Conservation (phyloP, 2,113 vertebrate genomes). For the Hepsetus odoe region DNA sequence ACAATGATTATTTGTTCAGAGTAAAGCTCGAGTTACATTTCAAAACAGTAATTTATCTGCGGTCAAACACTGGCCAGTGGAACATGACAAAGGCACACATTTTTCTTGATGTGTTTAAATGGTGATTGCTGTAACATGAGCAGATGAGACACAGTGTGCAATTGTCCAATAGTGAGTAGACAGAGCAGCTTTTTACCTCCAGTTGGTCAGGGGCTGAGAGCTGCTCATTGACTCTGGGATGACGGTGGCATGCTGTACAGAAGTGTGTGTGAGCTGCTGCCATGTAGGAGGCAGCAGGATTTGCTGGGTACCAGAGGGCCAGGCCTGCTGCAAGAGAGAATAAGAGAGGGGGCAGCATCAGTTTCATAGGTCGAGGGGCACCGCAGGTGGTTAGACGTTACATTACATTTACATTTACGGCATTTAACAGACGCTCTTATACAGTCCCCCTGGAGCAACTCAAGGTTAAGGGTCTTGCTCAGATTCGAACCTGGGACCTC, state of each 20-base stretch:
- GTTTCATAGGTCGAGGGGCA: not conserved
- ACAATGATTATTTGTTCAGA: too few relatives aligned
- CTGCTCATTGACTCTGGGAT: constrained; percentile 93
- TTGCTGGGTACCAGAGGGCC: constrained; percentile 96
- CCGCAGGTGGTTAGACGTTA: not conserved
- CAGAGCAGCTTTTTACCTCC: constrained; percentile 84
- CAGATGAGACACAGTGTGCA: not conserved
- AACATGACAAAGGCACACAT: not conserved
- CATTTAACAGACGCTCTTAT: too few relatives aligned
- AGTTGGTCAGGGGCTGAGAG: constrained; percentile 90
- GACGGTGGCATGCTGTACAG: constrained; percentile 92
- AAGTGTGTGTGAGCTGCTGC: constrained; percentile 98
- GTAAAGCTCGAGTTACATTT: too few relatives aligned
- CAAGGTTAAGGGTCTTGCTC: too few relatives aligned
- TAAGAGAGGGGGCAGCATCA: not conserved
- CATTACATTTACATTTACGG: too few relatives aligned
- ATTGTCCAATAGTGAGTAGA: not conserved
- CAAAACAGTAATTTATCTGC: not conserved
- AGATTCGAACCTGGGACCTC: too few relatives aligned
- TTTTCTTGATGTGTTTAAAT: not conserved
- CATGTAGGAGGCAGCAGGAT: constrained; percentile 95
- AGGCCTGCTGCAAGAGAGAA: constrained; percentile 83
- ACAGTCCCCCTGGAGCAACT: too few relatives aligned
- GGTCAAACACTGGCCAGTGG: not conserved
- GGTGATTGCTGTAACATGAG: not conserved